Percentiles rank a stretch among this genome's conserved stretches.
phyloP scores from a whole-genome alignment of 2,113 vertebrate species.

The Felis catus region F.catus_Fca126_mat1.0 CM031420.1:121273001-121273500 shows the following conservation, averaged over 20 bases:
- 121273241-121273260: neutral
- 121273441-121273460: constrained; percentile 34
- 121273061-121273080: neutral
- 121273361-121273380: constrained; percentile 87
- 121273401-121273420: constrained; percentile 86
- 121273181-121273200: neutral
- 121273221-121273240: neutral
- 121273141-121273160: constrained; percentile 8
- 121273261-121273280: constrained; percentile 40
- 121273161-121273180: constrained; percentile 1
- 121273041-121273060: neutral
- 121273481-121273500: neutral
- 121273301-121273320: constrained; percentile 48
- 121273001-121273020: neutral
- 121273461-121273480: constrained; percentile 15
- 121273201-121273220: neutral
- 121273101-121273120: neutral
- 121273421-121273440: constrained; percentile 57
- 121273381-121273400: constrained; percentile 88
- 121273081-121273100: neutral
- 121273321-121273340: constrained; percentile 83
- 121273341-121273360: constrained; percentile 86
- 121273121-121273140: constrained; percentile 19
- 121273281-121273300: constrained; percentile 32
- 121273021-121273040: neutral